Conservation (phyloP, 2,888 invertebrate species). For the Alentia gelatinosa region DNA sequence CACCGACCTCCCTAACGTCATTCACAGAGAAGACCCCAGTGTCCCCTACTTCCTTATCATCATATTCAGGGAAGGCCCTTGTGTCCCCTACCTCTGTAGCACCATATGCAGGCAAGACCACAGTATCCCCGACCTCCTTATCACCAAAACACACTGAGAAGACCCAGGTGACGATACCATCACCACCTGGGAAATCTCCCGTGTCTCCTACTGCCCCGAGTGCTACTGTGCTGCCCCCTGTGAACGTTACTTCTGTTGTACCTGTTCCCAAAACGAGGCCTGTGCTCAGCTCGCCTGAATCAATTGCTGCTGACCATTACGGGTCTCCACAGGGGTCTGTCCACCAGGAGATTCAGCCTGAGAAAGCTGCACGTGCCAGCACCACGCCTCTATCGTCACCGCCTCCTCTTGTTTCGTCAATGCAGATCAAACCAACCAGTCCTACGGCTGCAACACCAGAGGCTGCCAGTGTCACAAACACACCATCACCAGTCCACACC, state of each 20-base stretch:
- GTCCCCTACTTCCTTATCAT: too few species aligned
- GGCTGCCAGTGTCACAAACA: background rate
- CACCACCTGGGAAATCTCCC: background rate
- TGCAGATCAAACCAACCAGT: conserved; percentile 11
- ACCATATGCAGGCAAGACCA: too few species aligned
- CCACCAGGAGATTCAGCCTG: background rate
- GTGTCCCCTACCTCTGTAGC: too few species aligned
- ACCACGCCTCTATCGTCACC: background rate
- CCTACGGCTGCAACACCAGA: background rate
- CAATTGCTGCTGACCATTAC: background rate
- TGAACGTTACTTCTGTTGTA: background rate
- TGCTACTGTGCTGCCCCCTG: background rate
- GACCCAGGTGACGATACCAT: background rate
- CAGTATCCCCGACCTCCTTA: too few species aligned
- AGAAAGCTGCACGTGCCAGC: background rate
- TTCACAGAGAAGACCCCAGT: background rate
- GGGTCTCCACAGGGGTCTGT: background rate
- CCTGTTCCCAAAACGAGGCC: background rate
- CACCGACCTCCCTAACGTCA: background rate
- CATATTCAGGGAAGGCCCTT: too few species aligned
- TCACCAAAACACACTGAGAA: too few species aligned
- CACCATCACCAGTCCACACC: background rate
- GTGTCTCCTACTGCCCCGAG: background rate
- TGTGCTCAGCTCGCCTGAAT: background rate
- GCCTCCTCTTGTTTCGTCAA: conserved; percentile 12